A percentile compares a stretch with the other conserved stretches of the same genome.
These are phyloP conservation scores for Actinernus sp. DNA, from an alignment of 92 coral and sea anemone genomes.

Conservation along the genomic window DNA sequence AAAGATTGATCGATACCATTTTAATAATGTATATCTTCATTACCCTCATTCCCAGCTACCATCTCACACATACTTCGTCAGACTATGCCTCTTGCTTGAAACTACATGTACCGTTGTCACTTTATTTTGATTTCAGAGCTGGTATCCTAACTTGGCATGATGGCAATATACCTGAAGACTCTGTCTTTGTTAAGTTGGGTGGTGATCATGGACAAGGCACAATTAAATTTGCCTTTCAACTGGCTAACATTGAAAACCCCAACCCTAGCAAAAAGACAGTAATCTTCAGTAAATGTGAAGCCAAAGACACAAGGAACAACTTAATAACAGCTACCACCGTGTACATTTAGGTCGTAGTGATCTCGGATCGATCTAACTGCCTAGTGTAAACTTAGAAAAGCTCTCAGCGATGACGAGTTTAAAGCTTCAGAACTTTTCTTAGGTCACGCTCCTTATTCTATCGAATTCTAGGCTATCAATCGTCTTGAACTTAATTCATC, in stretches of 20 bases:
- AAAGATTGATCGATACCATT: slow-evolving; percentile 61
- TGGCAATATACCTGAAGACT: slow-evolving; percentile 6
- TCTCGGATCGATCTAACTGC: too few relatives aligned
- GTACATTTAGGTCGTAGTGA: too few relatives aligned
- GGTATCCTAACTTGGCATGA: slow-evolving; percentile 1
- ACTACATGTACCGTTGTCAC: too few relatives aligned
- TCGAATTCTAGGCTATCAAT: slow-evolving; percentile 2
- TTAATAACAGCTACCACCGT: neutral
- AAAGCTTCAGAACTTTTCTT: neutral
- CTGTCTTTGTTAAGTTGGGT: neutral
- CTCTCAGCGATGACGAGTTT: slow-evolving; percentile 1
- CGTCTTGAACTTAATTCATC: slow-evolving; percentile 5
- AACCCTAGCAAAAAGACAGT: slow-evolving; percentile 15
- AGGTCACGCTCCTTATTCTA: neutral
- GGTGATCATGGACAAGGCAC: slow-evolving; percentile 18
- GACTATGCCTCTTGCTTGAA: too few relatives aligned
- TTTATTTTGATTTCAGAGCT: slow-evolving; percentile 1
- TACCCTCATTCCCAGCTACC: slow-evolving; percentile 56
- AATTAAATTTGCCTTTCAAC: slow-evolving; percentile 5
- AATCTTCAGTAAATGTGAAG: slow-evolving; percentile 9
- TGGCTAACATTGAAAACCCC: slow-evolving; percentile 1
- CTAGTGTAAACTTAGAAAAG: too few relatives aligned
- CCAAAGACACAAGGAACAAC: slow-evolving; percentile 13
- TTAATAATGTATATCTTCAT: slow-evolving; percentile 57
- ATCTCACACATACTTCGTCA: too few relatives aligned